Percentiles rank a stretch among this genome's conserved stretches.
These are phyloP conservation scores for Noctua fimbriata DNA, from an alignment of 2,888 invertebrate genomes.

Conservation along the genomic window DNA sequence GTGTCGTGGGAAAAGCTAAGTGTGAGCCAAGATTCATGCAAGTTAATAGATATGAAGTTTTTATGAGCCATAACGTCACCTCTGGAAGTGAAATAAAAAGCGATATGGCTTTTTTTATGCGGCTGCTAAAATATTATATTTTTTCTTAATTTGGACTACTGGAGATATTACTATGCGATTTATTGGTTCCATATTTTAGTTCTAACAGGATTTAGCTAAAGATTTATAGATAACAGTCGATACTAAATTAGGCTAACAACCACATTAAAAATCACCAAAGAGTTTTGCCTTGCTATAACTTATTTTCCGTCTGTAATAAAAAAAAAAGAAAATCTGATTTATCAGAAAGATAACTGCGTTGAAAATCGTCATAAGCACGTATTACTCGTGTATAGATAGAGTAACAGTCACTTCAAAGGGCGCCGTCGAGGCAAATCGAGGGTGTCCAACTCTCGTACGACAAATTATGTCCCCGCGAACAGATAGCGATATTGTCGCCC, in stretches of 20 bases:
- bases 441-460: slow-evolving; percentile 78
- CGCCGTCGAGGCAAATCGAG: slow-evolving; percentile 71
- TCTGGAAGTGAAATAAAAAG: slow-evolving; percentile 81
- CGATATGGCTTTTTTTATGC: slow-evolving; percentile 77
- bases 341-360: slow-evolving; percentile 3
- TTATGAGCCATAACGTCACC: slow-evolving; percentile 82
- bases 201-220: not conserved
- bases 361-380: slow-evolving; percentile 40
- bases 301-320: not conserved
- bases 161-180: slow-evolving; percentile 20
- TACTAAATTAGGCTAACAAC: not conserved
- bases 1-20: slow-evolving; percentile 70
- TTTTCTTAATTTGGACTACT: slow-evolving; percentile 61
- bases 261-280: not conserved
- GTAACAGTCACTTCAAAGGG: slow-evolving; percentile 70
- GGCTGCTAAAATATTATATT: slow-evolving; percentile 69
- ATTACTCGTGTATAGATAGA: slow-evolving; percentile 33
- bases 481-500: slow-evolving; percentile 85
- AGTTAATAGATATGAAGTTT: slow-evolving; percentile 83
- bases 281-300: not conserved
- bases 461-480: slow-evolving; percentile 85
- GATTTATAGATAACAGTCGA: not conserved
- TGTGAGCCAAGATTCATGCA: slow-evolving; percentile 77
- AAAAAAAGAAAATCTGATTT: slow-evolving; percentile 1
- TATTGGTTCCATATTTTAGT: not conserved